Base-by-base conservation (phyloP, 2,797 vertebrate species). In the Sarcoramphus papa region DNA sequence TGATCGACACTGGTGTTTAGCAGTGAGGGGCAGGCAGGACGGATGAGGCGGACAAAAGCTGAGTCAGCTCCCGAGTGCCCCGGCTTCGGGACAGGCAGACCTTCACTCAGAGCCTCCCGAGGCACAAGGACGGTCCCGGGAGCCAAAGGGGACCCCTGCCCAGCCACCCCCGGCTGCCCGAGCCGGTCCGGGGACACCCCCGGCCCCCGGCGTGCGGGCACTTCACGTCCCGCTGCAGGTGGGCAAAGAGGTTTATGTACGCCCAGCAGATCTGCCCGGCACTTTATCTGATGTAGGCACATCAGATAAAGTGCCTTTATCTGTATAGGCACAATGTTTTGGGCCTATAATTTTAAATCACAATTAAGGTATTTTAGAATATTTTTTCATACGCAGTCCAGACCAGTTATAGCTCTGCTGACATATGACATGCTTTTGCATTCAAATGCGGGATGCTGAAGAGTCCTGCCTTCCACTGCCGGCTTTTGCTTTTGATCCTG, bases 201-300 rank as follows among this genome's bases (percentile, higher is more conserved):
- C 3, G 3, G 20, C 30, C 25, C 51, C n/a, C 2, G 1, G 3
- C 2, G 1, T 14, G 40, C 1, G 0, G 21, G 40, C 41, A 8
- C 50, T 3, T 13, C 48, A 11, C 6, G 5, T 10, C 35, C 62
- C 4, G 3, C 76, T 77, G 73, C 76, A 40, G n/a, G 7, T 6
- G 24, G 56, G 45, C 78, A 67, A 15, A 50, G 69, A 54, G 59
- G 63, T 10, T 88, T n/a, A 3, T 14, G 37, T 18, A 14, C 73
- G 74, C 64, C 53, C 33, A 14, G 31, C 76, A 45, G 47, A 63
- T 48, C 50, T 57, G 47, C 62, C n/a, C 68, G 47, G 54, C 10
- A 1, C 85, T 40, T 67, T 13, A 22, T 33, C 56, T 43, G 59
- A 30, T 22, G 60, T 48, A 62, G 37, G 37, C 37, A 37, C 37